Percentiles rank a stretch among this genome's conserved stretches.
phyloP scores from a whole-genome alignment of 92 coral and sea anemone genomes.

The Epizoanthus rinbou region DNA sequence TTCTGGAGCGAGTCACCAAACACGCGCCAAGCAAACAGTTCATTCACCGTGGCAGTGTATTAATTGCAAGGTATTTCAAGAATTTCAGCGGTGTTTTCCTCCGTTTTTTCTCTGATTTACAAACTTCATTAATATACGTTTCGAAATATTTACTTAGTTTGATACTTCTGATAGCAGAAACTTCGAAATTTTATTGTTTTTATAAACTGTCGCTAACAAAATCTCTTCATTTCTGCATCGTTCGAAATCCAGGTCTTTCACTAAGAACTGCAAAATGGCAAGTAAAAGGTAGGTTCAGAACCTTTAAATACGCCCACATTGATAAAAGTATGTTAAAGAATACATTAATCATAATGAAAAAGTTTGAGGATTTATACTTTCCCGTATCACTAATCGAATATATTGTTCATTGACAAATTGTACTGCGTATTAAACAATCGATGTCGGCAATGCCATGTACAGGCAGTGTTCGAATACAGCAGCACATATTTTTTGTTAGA shows the following conservation, averaged over 20 bases:
- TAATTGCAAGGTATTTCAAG: neutral
- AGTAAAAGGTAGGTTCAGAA: neutral
- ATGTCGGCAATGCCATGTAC: too few species aligned
- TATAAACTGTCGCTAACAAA: neutral
- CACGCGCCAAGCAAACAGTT: neutral
- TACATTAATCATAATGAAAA: neutral
- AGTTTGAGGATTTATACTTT: constrained; percentile 13
- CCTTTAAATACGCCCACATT: constrained; percentile 12
- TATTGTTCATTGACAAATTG: neutral
- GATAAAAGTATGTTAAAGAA: constrained; percentile 3
- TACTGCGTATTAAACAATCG: neutral
- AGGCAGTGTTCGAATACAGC: too few species aligned
- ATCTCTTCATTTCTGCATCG: constrained; percentile 1
- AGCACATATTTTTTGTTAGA: too few species aligned
- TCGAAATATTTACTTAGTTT: constrained; percentile 5
- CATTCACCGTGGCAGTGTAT: constrained; percentile 7
- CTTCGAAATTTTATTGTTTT: constrained; percentile 9
- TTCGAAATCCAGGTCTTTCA: neutral
- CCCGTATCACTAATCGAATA: neutral
- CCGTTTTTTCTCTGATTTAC: neutral
- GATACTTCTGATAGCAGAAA: neutral
- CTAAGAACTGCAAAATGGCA: neutral
- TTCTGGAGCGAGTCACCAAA: too few species aligned
- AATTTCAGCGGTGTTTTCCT: too few species aligned
- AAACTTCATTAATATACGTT: constrained; percentile 16